Evolutionary conservation across 2,888 invertebrate species (phyloP), one percentile per base, ranked within the genome.

Genomic region (Hydropsyche betteni): DNA sequence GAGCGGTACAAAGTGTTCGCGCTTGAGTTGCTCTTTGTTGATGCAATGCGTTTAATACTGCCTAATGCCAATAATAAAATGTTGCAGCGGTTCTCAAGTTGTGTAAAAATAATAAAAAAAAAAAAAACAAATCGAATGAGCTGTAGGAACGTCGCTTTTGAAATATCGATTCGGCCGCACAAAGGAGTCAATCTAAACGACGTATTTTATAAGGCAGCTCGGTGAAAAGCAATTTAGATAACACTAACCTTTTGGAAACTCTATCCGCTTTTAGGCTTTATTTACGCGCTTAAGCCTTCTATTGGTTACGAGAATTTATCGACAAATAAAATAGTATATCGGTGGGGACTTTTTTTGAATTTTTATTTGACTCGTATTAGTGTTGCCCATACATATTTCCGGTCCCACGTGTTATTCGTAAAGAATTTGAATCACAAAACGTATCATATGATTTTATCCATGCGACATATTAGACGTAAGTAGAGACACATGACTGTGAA

Each of bases 171-270:
- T 44, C 44, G 44, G 44, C 44, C 44, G 10, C 16, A 58, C 58
- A 58, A 58, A 58, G 16, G 58, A 58, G 58, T 58, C 58, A 58
- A 58, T 58, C 16, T 58, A 58, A 58, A 44, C 44, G 44, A 44
- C 44, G 44, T 44, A 44, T 44, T 44, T 44, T 58, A 24, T 58
- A 58, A 8, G 58, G 58, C 16, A 14, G 58, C 58, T 58, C 58
- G 58, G 58, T 58, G 58, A 58, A 58, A 58, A 58, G 58, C 58
- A 58, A 58, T 58, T 58, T 58, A 58, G 58, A 58, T 58, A 58
- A 58, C 14, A 24, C 58, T 44, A 44, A 24, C 58, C 14, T 58
- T 24, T 58, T 24, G 24, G 58, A 58, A 58, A 58, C 58, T 58
- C 58, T 58, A 58, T 58, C 58, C 58, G 58, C 58, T 58, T 58